phyloP scores from a whole-genome alignment of 2,113 vertebrate genomes.

The Lepus americanus region DNA sequence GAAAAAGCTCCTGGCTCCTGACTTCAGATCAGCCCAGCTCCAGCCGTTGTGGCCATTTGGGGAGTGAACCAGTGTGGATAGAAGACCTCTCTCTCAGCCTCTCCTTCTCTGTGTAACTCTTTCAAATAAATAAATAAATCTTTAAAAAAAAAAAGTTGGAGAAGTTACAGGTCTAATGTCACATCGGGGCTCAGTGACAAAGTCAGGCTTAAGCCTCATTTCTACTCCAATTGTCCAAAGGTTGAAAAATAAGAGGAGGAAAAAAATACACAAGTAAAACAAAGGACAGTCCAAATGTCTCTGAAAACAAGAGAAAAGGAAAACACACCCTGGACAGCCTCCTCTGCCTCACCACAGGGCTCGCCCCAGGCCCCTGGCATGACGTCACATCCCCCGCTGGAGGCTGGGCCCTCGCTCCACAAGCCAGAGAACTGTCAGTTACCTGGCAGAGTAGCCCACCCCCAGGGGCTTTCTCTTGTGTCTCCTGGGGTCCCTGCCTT shows the following conservation, averaged over 20 bases:
- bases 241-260: not conserved
- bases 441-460: slow-evolving; percentile 96
- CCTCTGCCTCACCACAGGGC: not conserved
- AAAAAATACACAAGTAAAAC: not conserved
- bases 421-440: slow-evolving; percentile 44
- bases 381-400: not conserved
- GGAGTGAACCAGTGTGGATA: too few species aligned
- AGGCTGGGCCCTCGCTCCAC: not conserved
- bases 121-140: too few species aligned
- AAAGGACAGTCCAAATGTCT: not conserved
- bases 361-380: not conserved
- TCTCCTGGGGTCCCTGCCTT: slow-evolving; percentile 93
- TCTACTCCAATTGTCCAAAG: not conserved
- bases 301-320: not conserved
- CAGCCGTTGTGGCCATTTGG: too few species aligned
- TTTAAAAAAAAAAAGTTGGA: not conserved
- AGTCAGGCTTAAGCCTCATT: slow-evolving; percentile 17
- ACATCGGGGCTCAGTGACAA: not conserved
- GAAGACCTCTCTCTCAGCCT: too few species aligned
- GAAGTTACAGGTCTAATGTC: not conserved
- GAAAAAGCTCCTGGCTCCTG: too few species aligned
- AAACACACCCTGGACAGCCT: not conserved
- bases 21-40: too few species aligned
- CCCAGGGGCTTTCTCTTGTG: slow-evolving; percentile 95
- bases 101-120: too few species aligned